Evolutionary conservation across 2,888 invertebrate genomes (phyloP), one percentile per base, ranked within the genome.

Genomic region (Liopterus haemorrhoidalis): DNA sequence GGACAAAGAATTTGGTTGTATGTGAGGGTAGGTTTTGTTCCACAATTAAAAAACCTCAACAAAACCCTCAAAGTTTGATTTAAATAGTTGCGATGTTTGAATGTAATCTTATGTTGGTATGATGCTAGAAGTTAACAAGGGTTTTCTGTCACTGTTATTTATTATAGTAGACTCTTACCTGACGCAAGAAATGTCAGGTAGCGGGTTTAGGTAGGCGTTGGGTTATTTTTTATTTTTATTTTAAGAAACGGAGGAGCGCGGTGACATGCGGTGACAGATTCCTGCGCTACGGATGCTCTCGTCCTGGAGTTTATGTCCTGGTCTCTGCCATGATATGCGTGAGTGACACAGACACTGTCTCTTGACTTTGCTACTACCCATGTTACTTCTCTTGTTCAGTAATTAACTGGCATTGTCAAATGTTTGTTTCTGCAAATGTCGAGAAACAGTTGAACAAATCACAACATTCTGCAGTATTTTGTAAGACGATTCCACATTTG

Each of bases 61-160:
- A 8, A 11, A 28, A 31, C 35, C 22, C 39, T 49, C 39, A 41
- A 40, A 44, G 43, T 47, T 33, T 33, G 15, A 14, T 14, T 33
- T 5, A 8, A 5, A 11, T 9, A 18, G 12, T 12, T 8, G 31
- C 18, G 15, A 33, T 49, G 49, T 36, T 32, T 37, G 31, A 47
- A 58, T 60, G 64, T 57, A 63, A 64, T 65, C 64, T 62, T 60
- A 61, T 65, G 63, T 60, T 65, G 63, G 59, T 54, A 61, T 57
- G 56, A 57, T 54, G 53, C 54, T 55, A 57, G 58, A 61, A 33
- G 20, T 45, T 66, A 66, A 67, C 65, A 67, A 66, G 66, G 67
- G 66, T 66, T 64, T 33, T 62, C 63, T 66, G 66, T 66, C 67
- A 62, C 58, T 50, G 65, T 67, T 63, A 67, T 67, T 67, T 67